phyloP scores from a whole-genome alignment of 2,797 vertebrate species.

The Ctenosaura bakeri region DNA sequence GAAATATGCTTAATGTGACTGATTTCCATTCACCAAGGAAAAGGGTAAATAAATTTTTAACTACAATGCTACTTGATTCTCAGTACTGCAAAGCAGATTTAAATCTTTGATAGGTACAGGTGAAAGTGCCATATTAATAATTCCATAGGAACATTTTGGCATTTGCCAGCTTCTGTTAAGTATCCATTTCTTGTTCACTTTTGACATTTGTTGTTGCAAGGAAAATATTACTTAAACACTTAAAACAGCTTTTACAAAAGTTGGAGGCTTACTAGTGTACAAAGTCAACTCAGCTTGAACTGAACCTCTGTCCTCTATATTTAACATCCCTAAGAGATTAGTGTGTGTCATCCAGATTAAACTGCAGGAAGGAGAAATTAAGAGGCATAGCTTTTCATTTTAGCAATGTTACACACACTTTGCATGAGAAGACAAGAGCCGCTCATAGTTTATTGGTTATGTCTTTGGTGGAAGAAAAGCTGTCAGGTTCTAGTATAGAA shows the following conservation, averaged over 20 bases:
- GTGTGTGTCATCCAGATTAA: conserved; percentile 7
- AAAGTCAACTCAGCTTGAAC: conserved; percentile 3
- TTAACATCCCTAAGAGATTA: conserved; percentile 8
- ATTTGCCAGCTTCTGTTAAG: not conserved
- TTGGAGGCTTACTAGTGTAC: not conserved
- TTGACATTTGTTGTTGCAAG: conserved; percentile 1
- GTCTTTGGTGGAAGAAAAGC: no score
- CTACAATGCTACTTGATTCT: not conserved
- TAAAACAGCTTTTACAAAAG: conserved; percentile 25
- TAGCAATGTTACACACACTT: not conserved
- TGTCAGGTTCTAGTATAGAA: not conserved
- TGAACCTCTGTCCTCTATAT: not conserved
- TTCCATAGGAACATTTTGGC: conserved; percentile 16
- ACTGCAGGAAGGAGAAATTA: not conserved
- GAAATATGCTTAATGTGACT: conserved; percentile 79
- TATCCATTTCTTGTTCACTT: not conserved
- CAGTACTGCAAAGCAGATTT: not conserved
- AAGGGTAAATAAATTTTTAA: conserved; percentile 82
- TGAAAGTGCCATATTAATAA: not conserved
- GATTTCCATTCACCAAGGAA: conserved; percentile 86
- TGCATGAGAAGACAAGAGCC: not conserved
- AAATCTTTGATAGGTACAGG: not conserved
- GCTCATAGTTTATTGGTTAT: not conserved
- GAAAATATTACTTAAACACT: not conserved
- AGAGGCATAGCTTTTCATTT: not conserved